Conservation (phyloP, 1,140 invertebrate genomes). For the Sweltsa coloradensis region DNA sequence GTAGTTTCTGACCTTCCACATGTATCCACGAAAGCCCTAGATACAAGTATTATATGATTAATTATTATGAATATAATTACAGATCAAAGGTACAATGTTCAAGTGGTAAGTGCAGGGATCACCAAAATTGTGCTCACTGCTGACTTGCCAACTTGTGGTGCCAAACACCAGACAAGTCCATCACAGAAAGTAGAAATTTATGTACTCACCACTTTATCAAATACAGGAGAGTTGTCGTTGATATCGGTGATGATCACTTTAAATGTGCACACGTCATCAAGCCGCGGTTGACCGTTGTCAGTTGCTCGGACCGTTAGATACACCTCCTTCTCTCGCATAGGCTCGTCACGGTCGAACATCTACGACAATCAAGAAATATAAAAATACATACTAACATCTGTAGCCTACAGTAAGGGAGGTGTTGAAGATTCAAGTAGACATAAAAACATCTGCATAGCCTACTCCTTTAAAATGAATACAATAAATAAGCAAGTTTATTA, state of each 20-base stretch:
- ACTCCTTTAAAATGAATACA: not conserved
- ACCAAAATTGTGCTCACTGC: not conserved
- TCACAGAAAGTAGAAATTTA: not conserved
- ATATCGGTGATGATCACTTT: slow-evolving; percentile 76
- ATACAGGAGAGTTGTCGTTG: slow-evolving; percentile 76
- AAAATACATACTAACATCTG: not conserved
- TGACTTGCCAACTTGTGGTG: not conserved
- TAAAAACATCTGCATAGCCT: not conserved
- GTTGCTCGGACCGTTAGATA: slow-evolving; percentile 67
- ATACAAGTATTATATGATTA: not conserved
- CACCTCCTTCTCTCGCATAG: slow-evolving; percentile 67
- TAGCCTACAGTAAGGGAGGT: not conserved
- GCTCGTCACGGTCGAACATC: slow-evolving; percentile 75
- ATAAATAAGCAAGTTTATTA: not conserved
- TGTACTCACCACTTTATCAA: slow-evolving; percentile 62
- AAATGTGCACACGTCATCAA: slow-evolving; percentile 79
- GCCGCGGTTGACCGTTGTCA: slow-evolving; percentile 69
- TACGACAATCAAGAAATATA: slow-evolving; percentile 23
- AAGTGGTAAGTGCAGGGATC: too few relatives aligned
- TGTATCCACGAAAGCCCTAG: slow-evolving; percentile 49
- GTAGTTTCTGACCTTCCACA: slow-evolving; percentile 39
- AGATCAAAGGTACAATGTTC: too few relatives aligned
- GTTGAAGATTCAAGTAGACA: not conserved
- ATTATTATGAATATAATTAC: not conserved
- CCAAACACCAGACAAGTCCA: slow-evolving; percentile 1